phyloP scores from a whole-genome alignment of 2,888 invertebrate species.

The Apotomis betuletana region DNA sequence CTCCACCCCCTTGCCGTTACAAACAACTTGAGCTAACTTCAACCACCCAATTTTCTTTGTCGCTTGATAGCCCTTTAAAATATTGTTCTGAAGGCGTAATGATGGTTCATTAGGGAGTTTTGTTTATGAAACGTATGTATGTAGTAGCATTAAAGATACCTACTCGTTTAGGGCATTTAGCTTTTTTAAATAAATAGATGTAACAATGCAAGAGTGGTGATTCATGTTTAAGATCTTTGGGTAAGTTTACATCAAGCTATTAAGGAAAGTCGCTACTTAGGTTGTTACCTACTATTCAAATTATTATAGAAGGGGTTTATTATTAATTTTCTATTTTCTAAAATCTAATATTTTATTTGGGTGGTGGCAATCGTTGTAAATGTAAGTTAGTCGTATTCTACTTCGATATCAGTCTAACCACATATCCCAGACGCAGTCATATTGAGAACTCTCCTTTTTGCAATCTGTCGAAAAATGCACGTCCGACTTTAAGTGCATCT shows the following conservation, averaged over 20 bases:
- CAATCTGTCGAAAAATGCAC: slow-evolving; percentile 2
- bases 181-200: no score
- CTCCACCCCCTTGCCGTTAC: slow-evolving; percentile 60
- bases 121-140: slow-evolving; percentile 7
- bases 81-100: slow-evolving; percentile 20
- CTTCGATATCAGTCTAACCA: not conserved
- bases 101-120: slow-evolving; percentile 1
- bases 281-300: no score
- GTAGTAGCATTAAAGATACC: not conserved
- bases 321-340: no score
- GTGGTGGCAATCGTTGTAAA: no score
- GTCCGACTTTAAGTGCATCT: slow-evolving; percentile 51
- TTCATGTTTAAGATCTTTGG: no score
- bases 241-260: no score
- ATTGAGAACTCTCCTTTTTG: not conserved
- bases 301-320: no score
- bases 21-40: slow-evolving; percentile 74
- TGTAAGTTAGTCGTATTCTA: no score
- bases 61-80: slow-evolving; percentile 66
- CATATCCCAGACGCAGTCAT: no score
- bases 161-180: not conserved
- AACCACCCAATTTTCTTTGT: slow-evolving; percentile 74
- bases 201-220: no score
- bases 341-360: no score
- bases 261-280: no score